Evolutionary conservation across 2,888 invertebrate species (phyloP), one percentile per base, ranked within the genome.

Genomic region (Cheilosia soror): DNA sequence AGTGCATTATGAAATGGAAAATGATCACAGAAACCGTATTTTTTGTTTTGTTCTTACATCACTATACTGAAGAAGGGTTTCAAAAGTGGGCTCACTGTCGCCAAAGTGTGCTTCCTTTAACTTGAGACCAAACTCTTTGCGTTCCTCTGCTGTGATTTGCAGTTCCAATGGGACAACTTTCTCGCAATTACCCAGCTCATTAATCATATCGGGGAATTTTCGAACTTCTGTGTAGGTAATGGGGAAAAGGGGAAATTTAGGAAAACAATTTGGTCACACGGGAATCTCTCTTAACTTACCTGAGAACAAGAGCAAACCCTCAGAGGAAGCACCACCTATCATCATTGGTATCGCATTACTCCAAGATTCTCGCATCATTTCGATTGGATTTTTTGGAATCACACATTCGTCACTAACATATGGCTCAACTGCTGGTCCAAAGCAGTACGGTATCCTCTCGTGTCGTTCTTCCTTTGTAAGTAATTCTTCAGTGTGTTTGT

Each of bases 21-120:
- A 27, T 13, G 4, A n/a, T 5, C 4, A 13, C 15, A n/a, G 6
- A 13, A 9, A 51, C 5, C 11, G 0, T 0, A 11, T 11, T 37
- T 11, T 37, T n/a, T n/a, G n/a, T n/a, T 11, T 11, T 11, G 5
- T 58, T 89, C 90, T 90, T 87, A 92, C 91, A 89, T 92, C 91
- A 69, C 91, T 89, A 86, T 92, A 92, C 78, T 91, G 89, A 44
- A 92, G 89, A 3, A 93, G 89, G 37, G 92, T 92, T 27, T 92
- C 89, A 69, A 81, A 88, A 2, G 90, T 89, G 2, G 93, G 90
- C 60, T 91, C 89, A 40, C 92, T 90, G 7, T 93, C 91, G 1
- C 92, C 93, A 87, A 93, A 93, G 88, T 93, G 93, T 9, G 90
- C 89, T 15, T 92, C 82, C 57, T 92, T 91, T 9, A 94, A 89